phyloP scores from a whole-genome alignment of 2,113 vertebrate species.

The Brienomyrus longianalis region DNA sequence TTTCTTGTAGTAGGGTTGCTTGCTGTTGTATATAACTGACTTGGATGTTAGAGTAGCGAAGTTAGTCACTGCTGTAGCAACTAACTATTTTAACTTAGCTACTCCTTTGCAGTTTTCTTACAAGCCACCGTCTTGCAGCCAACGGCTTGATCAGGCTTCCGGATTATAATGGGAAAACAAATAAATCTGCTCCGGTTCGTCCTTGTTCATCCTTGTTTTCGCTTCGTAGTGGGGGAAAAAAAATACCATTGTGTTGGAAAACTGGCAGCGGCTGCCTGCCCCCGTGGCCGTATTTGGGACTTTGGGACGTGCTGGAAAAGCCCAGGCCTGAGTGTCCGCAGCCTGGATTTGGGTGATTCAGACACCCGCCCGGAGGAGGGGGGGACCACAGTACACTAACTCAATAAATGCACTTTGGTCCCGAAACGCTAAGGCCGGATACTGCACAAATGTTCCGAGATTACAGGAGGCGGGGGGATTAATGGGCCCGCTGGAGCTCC shows the following conservation, averaged over 20 bases:
- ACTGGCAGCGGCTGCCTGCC: neutral
- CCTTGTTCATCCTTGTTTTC: neutral
- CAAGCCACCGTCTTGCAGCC: neutral
- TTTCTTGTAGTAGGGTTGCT: neutral
- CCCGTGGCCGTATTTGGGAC: neutral
- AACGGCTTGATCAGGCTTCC: neutral
- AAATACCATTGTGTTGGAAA: neutral
- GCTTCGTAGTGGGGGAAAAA: neutral
- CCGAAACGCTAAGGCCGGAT: neutral
- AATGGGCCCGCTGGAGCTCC: neutral
- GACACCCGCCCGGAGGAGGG: neutral
- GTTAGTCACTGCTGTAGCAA: neutral
- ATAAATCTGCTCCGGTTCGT: neutral
- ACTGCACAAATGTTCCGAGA: neutral
- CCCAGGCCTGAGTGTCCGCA: neutral
- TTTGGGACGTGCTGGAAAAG: neutral
- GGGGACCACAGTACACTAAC: neutral
- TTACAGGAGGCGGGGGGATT: neutral
- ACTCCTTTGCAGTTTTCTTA: neutral
- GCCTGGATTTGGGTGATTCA: neutral
- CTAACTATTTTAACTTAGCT: neutral
- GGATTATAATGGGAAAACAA: neutral
- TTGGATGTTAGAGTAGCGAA: neutral
- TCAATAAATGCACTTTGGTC: neutral
- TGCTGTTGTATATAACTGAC: neutral